A percentile compares a stretch with the other conserved stretches of the same genome.
Evolutionary conservation across 2,113 vertebrate genomes (phyloP).

Genomic region (Malurus melanocephalus): DNA sequence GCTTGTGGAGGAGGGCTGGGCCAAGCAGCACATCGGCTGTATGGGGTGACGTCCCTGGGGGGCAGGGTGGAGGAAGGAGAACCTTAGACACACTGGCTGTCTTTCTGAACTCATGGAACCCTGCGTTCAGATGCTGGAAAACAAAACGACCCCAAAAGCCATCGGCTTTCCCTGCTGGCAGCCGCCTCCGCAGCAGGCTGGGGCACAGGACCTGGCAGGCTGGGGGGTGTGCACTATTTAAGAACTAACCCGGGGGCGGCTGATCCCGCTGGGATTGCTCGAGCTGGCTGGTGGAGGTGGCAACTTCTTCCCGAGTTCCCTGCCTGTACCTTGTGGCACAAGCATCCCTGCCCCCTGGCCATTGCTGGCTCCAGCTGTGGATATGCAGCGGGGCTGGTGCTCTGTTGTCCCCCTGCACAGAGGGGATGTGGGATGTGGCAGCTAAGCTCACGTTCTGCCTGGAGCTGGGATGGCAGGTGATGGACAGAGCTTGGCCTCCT

Average conservation of each 20-base stretch:
- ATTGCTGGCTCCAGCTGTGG: neutral
- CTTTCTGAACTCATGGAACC: neutral
- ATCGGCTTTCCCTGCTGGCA: neutral
- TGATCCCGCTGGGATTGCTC: neutral
- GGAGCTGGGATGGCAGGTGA: neutral
- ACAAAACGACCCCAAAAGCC: neutral
- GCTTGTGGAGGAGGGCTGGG: neutral
- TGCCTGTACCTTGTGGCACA: neutral
- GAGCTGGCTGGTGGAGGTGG: neutral
- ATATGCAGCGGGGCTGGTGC: accelerated
- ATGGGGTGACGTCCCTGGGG: accelerated
- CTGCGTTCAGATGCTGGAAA: neutral
- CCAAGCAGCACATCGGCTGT: accelerated
- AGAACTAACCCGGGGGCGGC: neutral
- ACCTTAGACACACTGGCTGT: neutral
- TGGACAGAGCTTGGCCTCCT: neutral
- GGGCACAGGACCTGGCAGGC: neutral
- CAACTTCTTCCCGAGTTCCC: neutral
- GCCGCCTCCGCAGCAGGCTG: neutral
- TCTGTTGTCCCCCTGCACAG: accelerated
- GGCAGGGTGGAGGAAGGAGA: neutral
- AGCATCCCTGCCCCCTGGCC: neutral
- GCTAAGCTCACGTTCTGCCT: neutral
- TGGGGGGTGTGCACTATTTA: neutral
- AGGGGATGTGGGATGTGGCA: accelerated